A percentile compares a stretch with the other conserved stretches of the same genome.
Conservation (phyloP, 2,113 vertebrate species). For the Chiloscyllium plagiosum region DNA sequence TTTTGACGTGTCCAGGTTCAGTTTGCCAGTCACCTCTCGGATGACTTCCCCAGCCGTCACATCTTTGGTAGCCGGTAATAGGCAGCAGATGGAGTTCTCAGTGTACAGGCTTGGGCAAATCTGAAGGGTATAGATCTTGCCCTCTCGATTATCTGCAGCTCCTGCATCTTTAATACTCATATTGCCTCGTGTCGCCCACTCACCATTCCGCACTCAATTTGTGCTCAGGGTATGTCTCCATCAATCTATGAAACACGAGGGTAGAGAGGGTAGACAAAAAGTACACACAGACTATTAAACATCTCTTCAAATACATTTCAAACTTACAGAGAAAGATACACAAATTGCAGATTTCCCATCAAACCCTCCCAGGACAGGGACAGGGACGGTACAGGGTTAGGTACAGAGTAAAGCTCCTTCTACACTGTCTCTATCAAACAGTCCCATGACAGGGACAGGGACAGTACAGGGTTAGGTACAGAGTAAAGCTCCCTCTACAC, state of each 20-base stretch:
- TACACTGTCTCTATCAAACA: background rate
- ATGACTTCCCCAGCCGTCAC: constrained; percentile 65
- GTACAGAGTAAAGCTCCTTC: background rate
- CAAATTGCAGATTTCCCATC: constrained; percentile 32
- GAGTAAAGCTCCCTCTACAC: background rate
- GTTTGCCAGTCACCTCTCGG: constrained; percentile 54
- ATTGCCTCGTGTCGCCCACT: constrained; percentile 53
- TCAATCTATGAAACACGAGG: background rate
- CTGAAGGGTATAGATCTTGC: constrained; percentile 60
- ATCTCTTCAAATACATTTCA: background rate
- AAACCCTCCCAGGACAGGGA: background rate
- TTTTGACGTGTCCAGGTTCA: constrained; percentile 61
- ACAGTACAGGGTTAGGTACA: background rate
- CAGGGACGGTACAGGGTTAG: background rate
- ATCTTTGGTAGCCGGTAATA: constrained; percentile 61
- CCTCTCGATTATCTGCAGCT: constrained; percentile 52
- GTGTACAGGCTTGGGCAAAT: constrained; percentile 68
- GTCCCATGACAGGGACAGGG: background rate
- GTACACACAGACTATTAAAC: background rate
- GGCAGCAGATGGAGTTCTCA: constrained; percentile 59
- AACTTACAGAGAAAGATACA: constrained; percentile 12
- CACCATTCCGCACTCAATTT: constrained; percentile 64
- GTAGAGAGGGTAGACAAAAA: constrained; percentile 17
- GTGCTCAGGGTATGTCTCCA: constrained; percentile 63
- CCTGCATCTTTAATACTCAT: constrained; percentile 73